Evolutionary conservation across 1,140 invertebrate genomes (phyloP).

Genomic region (Ephestia elutella): DNA sequence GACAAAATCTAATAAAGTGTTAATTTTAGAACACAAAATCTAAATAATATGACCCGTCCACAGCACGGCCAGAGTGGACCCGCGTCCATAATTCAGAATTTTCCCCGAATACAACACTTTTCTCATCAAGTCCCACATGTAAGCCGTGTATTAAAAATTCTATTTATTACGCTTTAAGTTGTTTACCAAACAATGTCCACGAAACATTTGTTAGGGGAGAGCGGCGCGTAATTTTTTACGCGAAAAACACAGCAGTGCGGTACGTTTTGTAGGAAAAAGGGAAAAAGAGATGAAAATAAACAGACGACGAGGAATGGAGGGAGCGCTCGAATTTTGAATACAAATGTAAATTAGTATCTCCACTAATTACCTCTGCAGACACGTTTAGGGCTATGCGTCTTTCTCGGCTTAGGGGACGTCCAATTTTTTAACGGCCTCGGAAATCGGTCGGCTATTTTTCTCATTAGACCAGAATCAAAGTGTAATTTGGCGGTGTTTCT

Average conservation of each 20-base stretch:
- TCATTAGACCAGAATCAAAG: constrained; percentile 61
- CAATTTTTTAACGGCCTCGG: constrained; percentile 55
- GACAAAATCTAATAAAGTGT: neutral
- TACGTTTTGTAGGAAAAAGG: constrained; percentile 62
- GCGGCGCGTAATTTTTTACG: constrained; percentile 65
- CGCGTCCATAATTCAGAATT: constrained; percentile 4
- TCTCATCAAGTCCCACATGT: constrained; percentile 4
- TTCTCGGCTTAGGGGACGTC: constrained; percentile 61
- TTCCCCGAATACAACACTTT: constrained; percentile 3
- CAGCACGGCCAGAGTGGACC: neutral
- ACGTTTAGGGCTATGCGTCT: constrained; percentile 70
- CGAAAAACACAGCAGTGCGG: constrained; percentile 71
- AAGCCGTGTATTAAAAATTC: constrained; percentile 17
- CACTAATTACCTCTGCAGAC: constrained; percentile 73
- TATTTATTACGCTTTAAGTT: constrained; percentile 36
- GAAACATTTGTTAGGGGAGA: constrained; percentile 61
- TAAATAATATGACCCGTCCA: neutral
- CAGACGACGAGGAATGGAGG: constrained; percentile 69
- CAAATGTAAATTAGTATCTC: constrained; percentile 76
- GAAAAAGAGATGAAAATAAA: constrained; percentile 63
- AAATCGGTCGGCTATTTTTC: constrained; percentile 62
- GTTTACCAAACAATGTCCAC: constrained; percentile 47
- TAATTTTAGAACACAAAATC: neutral
- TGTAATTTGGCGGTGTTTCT: constrained; percentile 47
- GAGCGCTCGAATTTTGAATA: constrained; percentile 76